phyloP scores from a whole-genome alignment of 2,888 invertebrate species.

The Mythimna ferrago region DNA sequence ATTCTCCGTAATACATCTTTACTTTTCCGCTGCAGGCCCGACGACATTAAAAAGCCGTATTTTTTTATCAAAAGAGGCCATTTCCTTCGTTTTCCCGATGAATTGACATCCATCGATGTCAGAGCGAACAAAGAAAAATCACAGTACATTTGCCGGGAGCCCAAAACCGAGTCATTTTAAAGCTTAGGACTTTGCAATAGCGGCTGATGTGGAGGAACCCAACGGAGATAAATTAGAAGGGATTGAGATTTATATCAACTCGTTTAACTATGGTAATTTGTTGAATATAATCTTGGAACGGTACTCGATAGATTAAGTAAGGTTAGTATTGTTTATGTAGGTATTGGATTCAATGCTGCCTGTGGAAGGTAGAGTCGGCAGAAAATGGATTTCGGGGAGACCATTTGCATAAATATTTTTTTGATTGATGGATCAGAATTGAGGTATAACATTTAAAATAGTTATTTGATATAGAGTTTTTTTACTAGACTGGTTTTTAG shows the following conservation, averaged over 20 bases:
- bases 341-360: constrained; percentile 18
- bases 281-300: constrained; percentile 44
- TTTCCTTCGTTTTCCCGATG: constrained; percentile 77
- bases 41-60: constrained; percentile 73
- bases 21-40: constrained; percentile 58
- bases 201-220: constrained; percentile 44
- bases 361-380: constrained; percentile 2
- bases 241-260: constrained; percentile 55
- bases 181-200: constrained; percentile 61
- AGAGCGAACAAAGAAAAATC: constrained; percentile 76
- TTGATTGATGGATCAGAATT: neutral
- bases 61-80: constrained; percentile 75
- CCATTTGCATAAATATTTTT: neutral
- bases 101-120: constrained; percentile 82
- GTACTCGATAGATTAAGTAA: constrained; percentile 34
- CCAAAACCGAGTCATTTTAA: constrained; percentile 68
- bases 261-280: constrained; percentile 55
- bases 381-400: neutral
- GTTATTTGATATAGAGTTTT: neutral
- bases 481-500: neutral
- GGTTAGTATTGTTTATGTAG: constrained; percentile 19
- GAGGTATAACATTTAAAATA: neutral
- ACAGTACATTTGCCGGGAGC: constrained; percentile 72
- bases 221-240: constrained; percentile 53
- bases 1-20: constrained; percentile 62